These are phyloP conservation scores for Okapia johnstoni DNA, from an alignment of 2,113 vertebrate species.

Conservation along the genomic window DNA sequence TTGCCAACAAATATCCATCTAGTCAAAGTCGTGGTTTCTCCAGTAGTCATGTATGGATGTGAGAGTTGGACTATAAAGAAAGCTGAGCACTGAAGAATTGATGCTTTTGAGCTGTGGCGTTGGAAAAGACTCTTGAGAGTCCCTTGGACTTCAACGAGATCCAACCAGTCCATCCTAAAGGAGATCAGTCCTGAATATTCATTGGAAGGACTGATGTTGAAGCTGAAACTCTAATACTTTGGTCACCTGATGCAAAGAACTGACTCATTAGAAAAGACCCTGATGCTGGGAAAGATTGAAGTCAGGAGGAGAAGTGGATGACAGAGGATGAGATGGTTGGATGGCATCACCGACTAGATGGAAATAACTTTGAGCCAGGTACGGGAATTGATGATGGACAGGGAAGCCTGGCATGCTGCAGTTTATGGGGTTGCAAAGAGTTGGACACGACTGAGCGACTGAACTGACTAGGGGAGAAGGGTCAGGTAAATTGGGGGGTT, in stretches of 20 bases:
- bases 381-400: background rate
- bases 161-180: background rate
- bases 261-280: background rate
- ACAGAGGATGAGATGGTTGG: background rate
- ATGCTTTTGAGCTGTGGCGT: background rate
- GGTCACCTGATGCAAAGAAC: accelerated
- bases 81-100: accelerated
- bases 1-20: no score
- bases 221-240: background rate
- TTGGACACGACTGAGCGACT: background rate
- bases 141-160: background rate
- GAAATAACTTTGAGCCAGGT: background rate
- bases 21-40: no score
- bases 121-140: background rate
- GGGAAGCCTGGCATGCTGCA: background rate
- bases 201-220: background rate
- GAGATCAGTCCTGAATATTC: background rate
- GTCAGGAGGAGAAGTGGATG: background rate
- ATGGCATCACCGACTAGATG: background rate
- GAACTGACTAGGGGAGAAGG: background rate
- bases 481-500: background rate
- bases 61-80: background rate
- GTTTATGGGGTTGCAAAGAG: background rate
- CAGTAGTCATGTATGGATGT: background rate
- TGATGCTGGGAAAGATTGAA: background rate